A percentile compares a stretch with the other conserved stretches of the same genome.
phyloP scores from a whole-genome alignment of 2,113 vertebrate genomes.

The Monarcha castaneiventris region DNA sequence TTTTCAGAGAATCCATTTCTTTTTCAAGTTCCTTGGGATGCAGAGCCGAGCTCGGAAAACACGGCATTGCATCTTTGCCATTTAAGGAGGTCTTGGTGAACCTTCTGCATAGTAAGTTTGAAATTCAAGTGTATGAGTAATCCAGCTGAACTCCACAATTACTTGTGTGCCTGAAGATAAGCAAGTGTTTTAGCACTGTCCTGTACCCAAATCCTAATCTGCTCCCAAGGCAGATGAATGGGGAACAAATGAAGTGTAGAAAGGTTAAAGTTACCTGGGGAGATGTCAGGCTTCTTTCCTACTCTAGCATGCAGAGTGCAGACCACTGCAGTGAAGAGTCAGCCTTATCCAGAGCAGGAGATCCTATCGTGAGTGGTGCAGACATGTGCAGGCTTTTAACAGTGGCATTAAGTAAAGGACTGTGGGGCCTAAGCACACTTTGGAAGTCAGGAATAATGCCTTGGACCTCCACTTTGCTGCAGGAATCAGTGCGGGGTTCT shows the following conservation, averaged over 20 bases:
- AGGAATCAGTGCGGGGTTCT: rapidly evolving
- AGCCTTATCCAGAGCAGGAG: background rate
- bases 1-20: background rate
- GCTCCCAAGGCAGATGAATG: background rate
- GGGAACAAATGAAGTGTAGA: background rate
- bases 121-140: slow-evolving; percentile 53
- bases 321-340: background rate
- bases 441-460: background rate
- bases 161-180: background rate
- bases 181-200: background rate
- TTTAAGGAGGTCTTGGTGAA: slow-evolving; percentile 49
- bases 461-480: rapidly evolving
- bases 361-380: background rate
- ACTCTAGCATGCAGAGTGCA: background rate
- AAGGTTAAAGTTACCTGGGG: background rate
- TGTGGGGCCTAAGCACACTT: background rate
- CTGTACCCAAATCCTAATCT: background rate
- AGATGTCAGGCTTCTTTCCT: background rate
- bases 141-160: slow-evolving; percentile 12
- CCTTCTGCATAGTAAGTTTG: background rate
- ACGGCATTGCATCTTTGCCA: background rate
- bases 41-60: background rate
- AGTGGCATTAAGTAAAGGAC: background rate
- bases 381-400: background rate
- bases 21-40: background rate